Evolutionary conservation across 1,140 invertebrate genomes (phyloP).

Genomic region (Musca vetustissima): DNA sequence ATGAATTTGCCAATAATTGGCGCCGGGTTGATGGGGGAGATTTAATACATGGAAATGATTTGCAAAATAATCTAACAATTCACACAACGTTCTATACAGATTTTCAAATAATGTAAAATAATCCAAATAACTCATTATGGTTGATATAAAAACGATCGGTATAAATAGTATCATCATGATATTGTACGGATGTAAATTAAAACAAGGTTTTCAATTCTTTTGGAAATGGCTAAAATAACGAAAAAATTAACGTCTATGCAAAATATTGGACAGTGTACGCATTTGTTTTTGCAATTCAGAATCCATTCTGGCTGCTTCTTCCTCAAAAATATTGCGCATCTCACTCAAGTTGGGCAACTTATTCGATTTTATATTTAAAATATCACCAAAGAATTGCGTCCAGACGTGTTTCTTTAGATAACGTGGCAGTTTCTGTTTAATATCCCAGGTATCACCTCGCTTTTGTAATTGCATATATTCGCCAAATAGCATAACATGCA

Average conservation of each 20-base stretch:
- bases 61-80: too few species aligned
- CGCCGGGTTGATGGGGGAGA: too few species aligned
- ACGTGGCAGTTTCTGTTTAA: conserved; percentile 63
- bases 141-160: background rate
- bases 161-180: background rate
- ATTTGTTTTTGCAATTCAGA: conserved; percentile 54
- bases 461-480: conserved; percentile 77
- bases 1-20: too few species aligned
- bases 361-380: conserved; percentile 69
- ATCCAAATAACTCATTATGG: background rate
- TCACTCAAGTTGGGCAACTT: conserved; percentile 66
- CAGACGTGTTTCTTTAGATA: conserved; percentile 64
- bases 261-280: conserved; percentile 50
- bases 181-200: too few species aligned
- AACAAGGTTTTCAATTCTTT: too few species aligned
- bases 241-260: conserved; percentile 50
- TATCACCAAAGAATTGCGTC: conserved; percentile 68
- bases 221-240: background rate
- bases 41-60: too few species aligned
- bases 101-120: background rate
- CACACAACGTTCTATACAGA: background rate
- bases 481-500: conserved; percentile 83
- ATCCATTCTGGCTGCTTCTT: conserved; percentile 60
- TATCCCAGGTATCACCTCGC: conserved; percentile 54
- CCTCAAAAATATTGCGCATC: conserved; percentile 65